phyloP scores from a whole-genome alignment of 1,140 invertebrate genomes.

The Hypothenemus hampei region DNA sequence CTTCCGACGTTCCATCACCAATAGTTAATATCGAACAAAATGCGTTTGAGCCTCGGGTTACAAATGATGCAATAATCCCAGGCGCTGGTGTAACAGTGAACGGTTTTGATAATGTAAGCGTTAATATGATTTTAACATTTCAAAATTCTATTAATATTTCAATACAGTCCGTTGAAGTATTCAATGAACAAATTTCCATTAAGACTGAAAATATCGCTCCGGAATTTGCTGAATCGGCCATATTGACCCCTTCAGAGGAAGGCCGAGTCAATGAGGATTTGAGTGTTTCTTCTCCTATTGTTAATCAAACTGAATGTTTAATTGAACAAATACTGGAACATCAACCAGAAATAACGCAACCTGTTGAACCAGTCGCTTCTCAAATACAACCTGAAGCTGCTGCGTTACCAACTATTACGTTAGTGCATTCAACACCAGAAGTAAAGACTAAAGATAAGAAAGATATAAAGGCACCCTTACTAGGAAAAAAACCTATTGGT shows the following conservation, averaged over 20 bases:
- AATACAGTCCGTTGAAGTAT: not conserved
- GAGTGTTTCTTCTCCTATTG: not conserved
- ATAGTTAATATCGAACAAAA: too few relatives aligned
- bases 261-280: conserved; percentile 30
- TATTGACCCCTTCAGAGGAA: conserved; percentile 34
- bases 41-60: too few relatives aligned
- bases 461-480: too few relatives aligned
- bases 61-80: too few relatives aligned
- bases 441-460: not conserved
- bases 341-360: not conserved
- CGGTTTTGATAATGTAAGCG: conserved; percentile 12
- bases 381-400: not conserved
- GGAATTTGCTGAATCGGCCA: conserved; percentile 32
- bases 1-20: too few relatives aligned
- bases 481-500: too few relatives aligned
- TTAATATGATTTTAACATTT: not conserved
- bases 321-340: conserved; percentile 1
- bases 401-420: not conserved
- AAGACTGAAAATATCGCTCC: conserved; percentile 30
- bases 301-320: conserved; percentile 12
- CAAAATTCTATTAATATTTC: too few relatives aligned
- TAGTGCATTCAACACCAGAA: not conserved
- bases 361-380: not conserved
- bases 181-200: conserved; percentile 21
- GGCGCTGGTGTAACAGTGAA: conserved; percentile 3